phyloP scores from a whole-genome alignment of 2,888 invertebrate genomes.

The Ptilodon capucinus region DNA sequence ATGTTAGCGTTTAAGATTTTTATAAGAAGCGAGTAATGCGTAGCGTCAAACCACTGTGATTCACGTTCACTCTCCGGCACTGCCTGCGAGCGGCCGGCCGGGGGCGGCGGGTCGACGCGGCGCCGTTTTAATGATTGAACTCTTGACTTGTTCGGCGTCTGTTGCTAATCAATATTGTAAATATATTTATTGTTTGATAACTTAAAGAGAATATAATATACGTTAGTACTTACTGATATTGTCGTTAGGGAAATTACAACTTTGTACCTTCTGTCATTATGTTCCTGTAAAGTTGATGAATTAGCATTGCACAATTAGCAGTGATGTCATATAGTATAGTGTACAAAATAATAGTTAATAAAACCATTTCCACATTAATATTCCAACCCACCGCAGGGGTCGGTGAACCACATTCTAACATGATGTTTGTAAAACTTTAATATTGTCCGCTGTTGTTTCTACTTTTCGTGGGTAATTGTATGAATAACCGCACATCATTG shows the following conservation, averaged over 20 bases:
- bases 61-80: conserved; percentile 22
- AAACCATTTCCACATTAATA: not conserved
- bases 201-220: conserved; percentile 15
- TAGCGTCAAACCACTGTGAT: conserved; percentile 45
- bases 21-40: conserved; percentile 39
- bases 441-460: too few species aligned
- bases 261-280: conserved; percentile 1
- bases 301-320: too few species aligned
- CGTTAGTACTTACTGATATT: conserved; percentile 14
- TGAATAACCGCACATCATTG: too few species aligned
- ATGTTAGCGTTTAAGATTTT: conserved; percentile 46
- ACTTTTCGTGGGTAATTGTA: too few species aligned
- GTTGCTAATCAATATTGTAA: conserved; percentile 33
- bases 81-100: conserved; percentile 1
- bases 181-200: conserved; percentile 32
- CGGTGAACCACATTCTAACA: too few species aligned
- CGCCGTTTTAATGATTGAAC: conserved; percentile 25
- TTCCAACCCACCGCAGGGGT: too few species aligned
- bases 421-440: too few species aligned
- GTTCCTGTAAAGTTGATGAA: not conserved
- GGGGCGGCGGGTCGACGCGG: not conserved
- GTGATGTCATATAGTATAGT: not conserved
- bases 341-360: not conserved
- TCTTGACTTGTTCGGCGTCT: conserved; percentile 19
- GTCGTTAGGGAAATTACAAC: conserved; percentile 14